phyloP scores from a whole-genome alignment of 2,888 invertebrate genomes.

The Venusia cambrica region DNA sequence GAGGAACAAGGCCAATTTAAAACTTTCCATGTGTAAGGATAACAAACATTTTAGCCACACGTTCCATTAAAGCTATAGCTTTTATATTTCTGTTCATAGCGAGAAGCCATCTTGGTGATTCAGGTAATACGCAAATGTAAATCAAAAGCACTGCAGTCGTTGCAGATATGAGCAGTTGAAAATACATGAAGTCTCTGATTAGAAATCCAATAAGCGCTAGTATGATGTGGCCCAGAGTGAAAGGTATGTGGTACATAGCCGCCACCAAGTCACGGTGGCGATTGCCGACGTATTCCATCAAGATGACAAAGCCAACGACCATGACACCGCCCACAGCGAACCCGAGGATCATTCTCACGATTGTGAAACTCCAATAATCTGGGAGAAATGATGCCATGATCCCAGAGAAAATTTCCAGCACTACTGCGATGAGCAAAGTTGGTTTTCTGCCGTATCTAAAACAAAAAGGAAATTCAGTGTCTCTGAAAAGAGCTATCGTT shows the following conservation, averaged over 20 bases:
- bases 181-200: slow-evolving; percentile 83
- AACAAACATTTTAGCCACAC: slow-evolving; percentile 79
- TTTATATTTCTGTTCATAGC: slow-evolving; percentile 82
- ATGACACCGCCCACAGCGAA: slow-evolving; percentile 89
- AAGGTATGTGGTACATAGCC: slow-evolving; percentile 84
- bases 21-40: too few species aligned
- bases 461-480: too few species aligned
- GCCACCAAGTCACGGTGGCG: slow-evolving; percentile 74
- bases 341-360: slow-evolving; percentile 85
- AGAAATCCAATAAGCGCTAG: slow-evolving; percentile 82
- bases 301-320: slow-evolving; percentile 79
- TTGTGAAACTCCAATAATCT: slow-evolving; percentile 82
- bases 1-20: too few species aligned
- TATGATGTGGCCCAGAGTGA: slow-evolving; percentile 83
- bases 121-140: slow-evolving; percentile 87
- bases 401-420: slow-evolving; percentile 85
- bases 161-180: slow-evolving; percentile 83
- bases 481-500: too few species aligned
- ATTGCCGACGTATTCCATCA: slow-evolving; percentile 84
- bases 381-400: slow-evolving; percentile 85
- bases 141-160: slow-evolving; percentile 78
- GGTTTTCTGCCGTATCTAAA: slow-evolving; percentile 87
- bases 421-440: slow-evolving; percentile 84
- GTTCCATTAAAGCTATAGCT: slow-evolving; percentile 83
- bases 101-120: slow-evolving; percentile 89